Base-by-base conservation (phyloP, 2,888 invertebrate genomes). In the Acrocyrtus sp. region DNA sequence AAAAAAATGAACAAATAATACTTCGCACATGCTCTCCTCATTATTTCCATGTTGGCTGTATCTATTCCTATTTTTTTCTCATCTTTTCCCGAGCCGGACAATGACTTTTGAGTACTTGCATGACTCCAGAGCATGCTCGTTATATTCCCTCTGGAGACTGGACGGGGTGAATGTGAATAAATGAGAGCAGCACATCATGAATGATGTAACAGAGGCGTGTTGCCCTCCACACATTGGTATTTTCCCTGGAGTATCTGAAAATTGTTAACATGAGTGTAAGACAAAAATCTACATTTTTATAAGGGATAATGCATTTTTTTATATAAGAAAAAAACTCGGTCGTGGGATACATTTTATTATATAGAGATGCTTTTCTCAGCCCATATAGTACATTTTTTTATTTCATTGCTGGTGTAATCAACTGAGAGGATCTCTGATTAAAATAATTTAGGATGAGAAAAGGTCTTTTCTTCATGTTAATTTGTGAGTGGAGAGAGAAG, bases 1-100 rank as follows among this genome's bases (percentile, higher is more conserved):
- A n/a, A n/a, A n/a, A 39, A 29, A 65, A 65, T 22, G 6, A 65
- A 63, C 45, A 51, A 54, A 66, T 66, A 56, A 56, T 51, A 48
- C 51, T 43, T 58, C 41, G 60, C 58, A 58, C 60, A 51, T 67
- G 67, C 67, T 53, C 53, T 10, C 2, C 1, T 60, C 58, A 27
- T 60, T 60, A 60, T 60, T 47, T 12, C 29, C 19, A 29, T 50
- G 58, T 50, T 26, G 50, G 39, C n/a, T 53, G 53, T 61, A 29
- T 60, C 19, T 43, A 41, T 65, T 65, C 66, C 53, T 56, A 54
- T 65, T 47, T 54, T 26, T 47, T 47, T 50, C 15, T 19, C 12
- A 5, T 1, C n/a, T n/a, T 48, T 21, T 48, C 50, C 29, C 45
- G 34, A 27, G 43, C 24, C 17, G 56, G 57, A 66, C 66, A 66